Evolutionary conservation across 2,113 vertebrate species (phyloP).

Genomic region (Martes martes): DNA sequence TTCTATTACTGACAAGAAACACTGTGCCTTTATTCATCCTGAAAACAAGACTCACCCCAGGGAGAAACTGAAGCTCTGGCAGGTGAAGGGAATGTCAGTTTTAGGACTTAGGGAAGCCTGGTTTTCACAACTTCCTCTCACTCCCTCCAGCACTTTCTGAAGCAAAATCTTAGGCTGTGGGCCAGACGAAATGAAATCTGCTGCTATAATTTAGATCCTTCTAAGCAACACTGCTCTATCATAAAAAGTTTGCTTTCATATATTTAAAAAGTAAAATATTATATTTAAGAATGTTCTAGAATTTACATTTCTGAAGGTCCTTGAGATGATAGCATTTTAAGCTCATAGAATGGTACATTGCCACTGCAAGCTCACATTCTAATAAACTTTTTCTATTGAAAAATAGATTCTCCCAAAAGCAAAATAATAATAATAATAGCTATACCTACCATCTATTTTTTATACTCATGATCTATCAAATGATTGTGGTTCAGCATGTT

Average conservation of each 20-base stretch:
- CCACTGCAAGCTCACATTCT: background rate
- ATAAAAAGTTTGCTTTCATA: background rate
- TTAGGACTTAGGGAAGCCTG: background rate
- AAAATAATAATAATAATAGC: constrained; percentile 11
- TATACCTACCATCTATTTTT: background rate
- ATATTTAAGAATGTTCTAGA: background rate
- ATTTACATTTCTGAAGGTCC: constrained; percentile 13
- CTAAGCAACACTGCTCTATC: background rate
- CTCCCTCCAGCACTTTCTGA: background rate
- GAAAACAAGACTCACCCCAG: background rate
- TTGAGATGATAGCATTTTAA: constrained; percentile 25
- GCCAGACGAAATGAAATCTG: background rate
- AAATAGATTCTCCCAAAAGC: background rate
- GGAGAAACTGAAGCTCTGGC: background rate
- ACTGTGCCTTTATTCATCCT: background rate
- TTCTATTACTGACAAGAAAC: background rate
- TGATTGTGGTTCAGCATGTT: background rate
- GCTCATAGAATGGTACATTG: background rate
- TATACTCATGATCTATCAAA: background rate
- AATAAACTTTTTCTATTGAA: constrained; percentile 27
- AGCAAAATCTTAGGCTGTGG: background rate
- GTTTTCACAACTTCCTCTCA: background rate
- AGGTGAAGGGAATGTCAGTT: background rate
- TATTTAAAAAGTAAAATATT: constrained; percentile 9
- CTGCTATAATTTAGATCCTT: background rate